These are phyloP conservation scores for Drosophila simulans DNA, from an alignment of 1,140 invertebrate species.

Conservation along the genomic window DNA sequence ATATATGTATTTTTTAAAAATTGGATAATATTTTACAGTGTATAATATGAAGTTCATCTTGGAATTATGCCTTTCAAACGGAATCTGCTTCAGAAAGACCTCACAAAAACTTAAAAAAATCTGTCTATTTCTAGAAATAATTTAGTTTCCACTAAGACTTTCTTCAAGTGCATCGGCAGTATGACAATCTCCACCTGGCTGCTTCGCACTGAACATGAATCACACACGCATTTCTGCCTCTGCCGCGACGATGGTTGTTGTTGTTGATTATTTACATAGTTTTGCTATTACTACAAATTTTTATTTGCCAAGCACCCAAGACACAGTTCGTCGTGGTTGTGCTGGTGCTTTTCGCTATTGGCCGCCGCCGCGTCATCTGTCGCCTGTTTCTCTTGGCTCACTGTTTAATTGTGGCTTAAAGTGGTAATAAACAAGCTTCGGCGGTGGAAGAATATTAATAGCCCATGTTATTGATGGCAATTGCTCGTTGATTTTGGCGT, in stretches of 20 bases:
- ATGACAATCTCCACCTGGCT: constrained; percentile 63
- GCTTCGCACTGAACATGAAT: constrained; percentile 65
- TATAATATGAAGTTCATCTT: too few relatives aligned
- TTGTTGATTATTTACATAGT: constrained; percentile 82
- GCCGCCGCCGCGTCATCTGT: constrained; percentile 59
- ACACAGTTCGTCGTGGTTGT: constrained; percentile 15
- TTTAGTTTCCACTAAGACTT: neutral
- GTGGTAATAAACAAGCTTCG: constrained; percentile 78
- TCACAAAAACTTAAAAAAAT: too few relatives aligned
- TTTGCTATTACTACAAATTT: constrained; percentile 84
- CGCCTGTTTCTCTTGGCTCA: constrained; percentile 34
- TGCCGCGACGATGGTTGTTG: constrained; percentile 48
- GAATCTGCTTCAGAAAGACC: too few relatives aligned
- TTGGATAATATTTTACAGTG: too few relatives aligned
- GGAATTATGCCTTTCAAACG: too few relatives aligned
- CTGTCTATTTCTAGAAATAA: too few relatives aligned
- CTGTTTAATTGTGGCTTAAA: constrained; percentile 80
- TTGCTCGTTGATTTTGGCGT: constrained; percentile 84
- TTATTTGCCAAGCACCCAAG: constrained; percentile 68
- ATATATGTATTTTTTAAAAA: too few relatives aligned
- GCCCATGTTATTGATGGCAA: constrained; percentile 83
- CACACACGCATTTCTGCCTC: constrained; percentile 68
- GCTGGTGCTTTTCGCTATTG: constrained; percentile 14
- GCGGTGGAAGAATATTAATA: constrained; percentile 80
- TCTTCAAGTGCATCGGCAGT: constrained; percentile 6